Evolutionary conservation across 2,113 vertebrate genomes (phyloP).

Genomic region (Beaufortia kweichowensis): DNA sequence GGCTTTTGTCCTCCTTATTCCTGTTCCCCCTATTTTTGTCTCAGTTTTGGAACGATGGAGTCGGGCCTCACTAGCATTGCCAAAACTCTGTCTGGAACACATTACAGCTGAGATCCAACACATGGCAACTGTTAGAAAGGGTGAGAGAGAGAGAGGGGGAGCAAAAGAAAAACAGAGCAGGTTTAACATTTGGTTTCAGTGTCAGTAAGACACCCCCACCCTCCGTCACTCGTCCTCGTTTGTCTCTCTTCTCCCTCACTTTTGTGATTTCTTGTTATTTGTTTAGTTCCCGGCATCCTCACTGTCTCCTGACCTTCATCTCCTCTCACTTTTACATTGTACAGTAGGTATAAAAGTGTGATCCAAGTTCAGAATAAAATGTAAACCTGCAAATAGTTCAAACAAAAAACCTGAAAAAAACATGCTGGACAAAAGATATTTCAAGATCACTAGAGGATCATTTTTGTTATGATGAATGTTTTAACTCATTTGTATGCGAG

Average conservation of each 20-base stretch:
- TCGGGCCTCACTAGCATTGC: slow-evolving; percentile 58
- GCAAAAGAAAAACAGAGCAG: slow-evolving; percentile 68
- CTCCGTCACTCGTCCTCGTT: slow-evolving; percentile 30
- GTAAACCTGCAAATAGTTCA: no score
- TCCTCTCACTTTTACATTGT: background rate
- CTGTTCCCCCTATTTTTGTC: slow-evolving; percentile 22
- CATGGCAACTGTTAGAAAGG: slow-evolving; percentile 77
- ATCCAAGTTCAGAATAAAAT: no score
- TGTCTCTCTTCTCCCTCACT: background rate
- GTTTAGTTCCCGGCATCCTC: background rate
- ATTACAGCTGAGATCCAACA: slow-evolving; percentile 83
- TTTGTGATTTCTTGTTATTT: background rate
- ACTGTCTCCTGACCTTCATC: background rate
- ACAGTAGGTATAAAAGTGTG: no score
- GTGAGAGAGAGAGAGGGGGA: slow-evolving; percentile 54
- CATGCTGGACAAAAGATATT: no score
- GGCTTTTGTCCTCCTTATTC: slow-evolving; percentile 29
- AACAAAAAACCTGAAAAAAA: no score
- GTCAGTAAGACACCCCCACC: slow-evolving; percentile 61
- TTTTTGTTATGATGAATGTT: no score
- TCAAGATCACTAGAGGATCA: no score
- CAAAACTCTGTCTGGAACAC: slow-evolving; percentile 73
- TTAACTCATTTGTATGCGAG: no score
- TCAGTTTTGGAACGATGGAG: slow-evolving; percentile 25
- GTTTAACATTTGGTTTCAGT: slow-evolving; percentile 60